Conservation (phyloP, 1,140 invertebrate species). For the Carposina sasakii region DNA sequence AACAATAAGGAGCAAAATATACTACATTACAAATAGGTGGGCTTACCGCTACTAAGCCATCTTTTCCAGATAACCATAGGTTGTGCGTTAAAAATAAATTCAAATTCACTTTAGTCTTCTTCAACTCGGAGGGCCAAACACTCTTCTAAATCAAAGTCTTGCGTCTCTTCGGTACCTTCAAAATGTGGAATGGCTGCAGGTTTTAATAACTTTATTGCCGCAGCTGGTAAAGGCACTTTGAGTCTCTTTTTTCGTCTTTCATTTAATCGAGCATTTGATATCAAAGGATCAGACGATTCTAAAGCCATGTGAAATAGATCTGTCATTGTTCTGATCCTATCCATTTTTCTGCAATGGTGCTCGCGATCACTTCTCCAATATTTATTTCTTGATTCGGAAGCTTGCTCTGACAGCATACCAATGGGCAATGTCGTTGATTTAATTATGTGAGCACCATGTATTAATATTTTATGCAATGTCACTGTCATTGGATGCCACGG, state of each 20-base stretch:
- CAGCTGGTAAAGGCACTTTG: neutral
- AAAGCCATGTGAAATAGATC: slow-evolving; percentile 6
- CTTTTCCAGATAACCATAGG: too few relatives aligned
- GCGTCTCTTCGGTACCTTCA: too few relatives aligned
- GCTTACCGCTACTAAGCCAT: too few relatives aligned
- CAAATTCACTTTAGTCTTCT: too few relatives aligned
- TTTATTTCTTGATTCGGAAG: slow-evolving; percentile 43
- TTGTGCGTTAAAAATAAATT: too few relatives aligned
- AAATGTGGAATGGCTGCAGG: neutral
- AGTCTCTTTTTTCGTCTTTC: neutral
- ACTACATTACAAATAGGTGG: too few relatives aligned
- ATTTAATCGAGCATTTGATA: neutral
- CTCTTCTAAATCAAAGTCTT: too few relatives aligned
- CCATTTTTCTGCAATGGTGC: slow-evolving; percentile 18
- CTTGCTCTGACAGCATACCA: slow-evolving; percentile 43
- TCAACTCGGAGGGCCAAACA: too few relatives aligned
- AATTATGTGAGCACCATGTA: slow-evolving; percentile 34
- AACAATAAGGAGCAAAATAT: too few relatives aligned
- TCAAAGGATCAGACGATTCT: slow-evolving; percentile 2
- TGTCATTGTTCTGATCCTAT: neutral
- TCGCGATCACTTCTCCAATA: slow-evolving; percentile 26
- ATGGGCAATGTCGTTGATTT: slow-evolving; percentile 29
- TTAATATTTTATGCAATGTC: slow-evolving; percentile 36
- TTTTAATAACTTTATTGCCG: neutral
- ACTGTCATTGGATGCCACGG: slow-evolving; percentile 4